Percentiles rank a stretch among this genome's conserved stretches.
phyloP scores from a whole-genome alignment of 2,888 invertebrate genomes.

The Scaptomyza cyrtandrae region DNA sequence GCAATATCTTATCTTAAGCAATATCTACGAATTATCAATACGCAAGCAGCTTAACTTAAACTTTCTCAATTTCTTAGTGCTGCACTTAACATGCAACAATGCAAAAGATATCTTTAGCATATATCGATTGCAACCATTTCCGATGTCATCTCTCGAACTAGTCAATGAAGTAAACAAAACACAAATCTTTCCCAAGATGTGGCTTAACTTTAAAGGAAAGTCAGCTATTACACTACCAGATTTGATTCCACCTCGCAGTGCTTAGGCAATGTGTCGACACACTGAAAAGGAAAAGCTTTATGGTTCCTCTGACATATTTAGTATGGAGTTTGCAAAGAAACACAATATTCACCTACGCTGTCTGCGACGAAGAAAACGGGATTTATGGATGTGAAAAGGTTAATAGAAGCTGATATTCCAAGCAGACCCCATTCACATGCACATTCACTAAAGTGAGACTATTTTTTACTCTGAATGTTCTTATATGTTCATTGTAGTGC shows the following conservation, averaged over 20 bases:
- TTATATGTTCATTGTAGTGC: too few relatives aligned
- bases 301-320: neutral
- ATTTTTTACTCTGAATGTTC: too few relatives aligned
- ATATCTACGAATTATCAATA: neutral
- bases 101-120: too few relatives aligned
- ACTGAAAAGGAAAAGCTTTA: neutral
- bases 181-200: neutral
- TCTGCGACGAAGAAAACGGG: neutral
- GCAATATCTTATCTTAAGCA: neutral
- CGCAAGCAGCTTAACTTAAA: too few relatives aligned
- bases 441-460: too few relatives aligned
- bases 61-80: too few relatives aligned
- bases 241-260: neutral
- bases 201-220: neutral
- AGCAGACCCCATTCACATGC: too few relatives aligned
- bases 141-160: constrained; percentile 2
- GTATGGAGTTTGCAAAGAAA: neutral
- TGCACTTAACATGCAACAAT: too few relatives aligned
- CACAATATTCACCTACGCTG: neutral
- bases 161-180: neutral
- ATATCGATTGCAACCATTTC: constrained; percentile 30
- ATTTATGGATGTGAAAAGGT: neutral
- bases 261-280: neutral
- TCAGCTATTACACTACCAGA: neutral
- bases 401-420: too few relatives aligned